Base-by-base conservation (phyloP, 2,888 invertebrate species). In the Oxytorus armatus region DNA sequence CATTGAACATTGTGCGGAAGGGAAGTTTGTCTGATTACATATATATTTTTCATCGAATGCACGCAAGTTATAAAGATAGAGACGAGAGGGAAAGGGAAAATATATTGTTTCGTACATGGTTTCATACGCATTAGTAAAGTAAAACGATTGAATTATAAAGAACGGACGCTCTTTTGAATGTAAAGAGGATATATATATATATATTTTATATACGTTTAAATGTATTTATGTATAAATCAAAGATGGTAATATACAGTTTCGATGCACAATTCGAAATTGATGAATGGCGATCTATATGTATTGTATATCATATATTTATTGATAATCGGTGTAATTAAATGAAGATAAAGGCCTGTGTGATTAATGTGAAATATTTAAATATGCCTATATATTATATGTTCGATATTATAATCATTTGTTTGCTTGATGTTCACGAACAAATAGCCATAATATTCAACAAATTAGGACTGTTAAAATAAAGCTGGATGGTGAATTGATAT, bases 131-230 rank as follows among this genome's bases (percentile, higher is more conserved):
- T 29, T 29, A 29, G 29, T 29, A 2, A 5, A 3, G 29, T 29
- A 29, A 10, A 42, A 10, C n/a, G 42, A 42, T n/a, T 42, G 42
- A 42, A 3, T 11, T 42, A 42, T 11, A 42, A 42, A 42, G 11
- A 11, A 42, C 11, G 8, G 42, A 11, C 3, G 42, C 11, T 10
- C 14, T 42, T n/a, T 14, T 11, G 44, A 16, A 51, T 25, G 23
- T 0, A 21, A 4, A 65, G 25, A 65, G 1, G 11, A 55, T 23
- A 55, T 69, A 69, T 69, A 55, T 69, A 55, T 23, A 55, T 69
- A 69, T 69, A 55, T 69, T 69, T 69, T 55, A 69, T 69, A 69
- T 44, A 55, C 68, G 68, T 55, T 69, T 25, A 44, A 69, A 42
- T 42, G 39, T 55, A 53, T 68, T 39, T 25, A 39, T 10, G 10